phyloP scores from a whole-genome alignment of 1,140 invertebrate species.

The Pseudomyrmex pallidus region DNA sequence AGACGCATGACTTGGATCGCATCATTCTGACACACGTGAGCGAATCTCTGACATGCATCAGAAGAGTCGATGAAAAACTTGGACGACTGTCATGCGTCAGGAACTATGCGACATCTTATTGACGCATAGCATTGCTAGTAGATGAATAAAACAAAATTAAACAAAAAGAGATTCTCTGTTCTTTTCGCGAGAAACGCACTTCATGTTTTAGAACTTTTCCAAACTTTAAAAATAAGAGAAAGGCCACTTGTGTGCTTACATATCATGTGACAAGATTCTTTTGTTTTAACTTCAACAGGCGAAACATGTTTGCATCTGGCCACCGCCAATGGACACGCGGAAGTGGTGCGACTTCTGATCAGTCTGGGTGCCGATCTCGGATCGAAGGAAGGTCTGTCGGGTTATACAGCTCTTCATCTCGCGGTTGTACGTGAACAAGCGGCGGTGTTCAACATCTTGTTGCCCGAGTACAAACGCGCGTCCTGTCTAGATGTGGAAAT shows the following conservation, averaged over 20 bases:
- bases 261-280: not conserved
- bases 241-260: too few species aligned
- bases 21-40: conserved; percentile 47
- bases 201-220: not conserved
- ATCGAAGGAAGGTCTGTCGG: conserved; percentile 91
- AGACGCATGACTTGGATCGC: conserved; percentile 66
- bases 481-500: conserved; percentile 86
- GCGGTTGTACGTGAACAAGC: conserved; percentile 90
- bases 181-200: too few species aligned
- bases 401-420: conserved; percentile 93
- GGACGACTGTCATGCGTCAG: not conserved
- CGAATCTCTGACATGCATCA: not conserved
- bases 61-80: not conserved
- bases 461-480: conserved; percentile 86
- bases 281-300: conserved; percentile 89
- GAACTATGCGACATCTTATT: not conserved
- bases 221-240: not conserved
- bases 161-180: too few species aligned
- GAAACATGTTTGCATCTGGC: conserved; percentile 94
- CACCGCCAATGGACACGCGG: conserved; percentile 88
- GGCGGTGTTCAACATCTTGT: conserved; percentile 87
- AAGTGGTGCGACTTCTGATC: conserved; percentile 91
- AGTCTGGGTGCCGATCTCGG: conserved; percentile 93
- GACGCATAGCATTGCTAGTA: not conserved
- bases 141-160: too few species aligned